Percentiles rank a stretch among this genome's conserved stretches.
These are phyloP conservation scores for Drosophila nannoptera DNA, from an alignment of 1,140 invertebrate species.

Conservation along the genomic window DNA sequence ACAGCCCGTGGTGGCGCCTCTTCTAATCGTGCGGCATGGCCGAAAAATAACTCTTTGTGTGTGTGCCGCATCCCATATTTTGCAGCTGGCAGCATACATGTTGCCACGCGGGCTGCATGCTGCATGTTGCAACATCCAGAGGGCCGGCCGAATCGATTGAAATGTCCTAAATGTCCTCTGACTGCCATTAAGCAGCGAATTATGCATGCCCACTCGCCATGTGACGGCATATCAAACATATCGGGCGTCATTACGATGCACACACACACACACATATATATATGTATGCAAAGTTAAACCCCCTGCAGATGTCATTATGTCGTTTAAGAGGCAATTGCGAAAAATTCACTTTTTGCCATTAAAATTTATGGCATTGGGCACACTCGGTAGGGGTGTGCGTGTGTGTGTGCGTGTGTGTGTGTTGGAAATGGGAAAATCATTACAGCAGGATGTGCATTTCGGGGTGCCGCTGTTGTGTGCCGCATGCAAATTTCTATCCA, in stretches of 20 bases:
- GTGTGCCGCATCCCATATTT: background rate
- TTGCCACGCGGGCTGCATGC: slow-evolving; percentile 8
- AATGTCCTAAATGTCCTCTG: slow-evolving; percentile 25
- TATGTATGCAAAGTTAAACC: background rate
- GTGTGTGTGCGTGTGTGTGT: slow-evolving; percentile 17
- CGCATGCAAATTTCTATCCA: slow-evolving; percentile 62
- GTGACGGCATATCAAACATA: slow-evolving; percentile 46
- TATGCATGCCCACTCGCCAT: slow-evolving; percentile 75
- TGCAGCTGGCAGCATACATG: background rate
- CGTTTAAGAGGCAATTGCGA: slow-evolving; percentile 50
- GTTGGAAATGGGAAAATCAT: background rate
- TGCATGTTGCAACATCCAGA: slow-evolving; percentile 43
- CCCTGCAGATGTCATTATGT: slow-evolving; percentile 18
- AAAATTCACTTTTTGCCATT: slow-evolving; percentile 64
- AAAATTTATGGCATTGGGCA: slow-evolving; percentile 62
- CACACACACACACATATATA: background rate
- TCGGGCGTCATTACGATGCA: slow-evolving; percentile 12
- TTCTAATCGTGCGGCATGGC: slow-evolving; percentile 12
- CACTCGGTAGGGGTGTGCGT: background rate
- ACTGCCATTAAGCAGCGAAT: slow-evolving; percentile 65
- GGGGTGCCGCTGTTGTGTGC: slow-evolving; percentile 36
- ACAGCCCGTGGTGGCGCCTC: background rate
- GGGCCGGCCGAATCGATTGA: slow-evolving; percentile 40
- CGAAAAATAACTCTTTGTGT: slow-evolving; percentile 17
- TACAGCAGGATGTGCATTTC: slow-evolving; percentile 24